Evolutionary conservation across 2,797 vertebrate genomes (phyloP).

Genomic region (Microchirus variegatus): DNA sequence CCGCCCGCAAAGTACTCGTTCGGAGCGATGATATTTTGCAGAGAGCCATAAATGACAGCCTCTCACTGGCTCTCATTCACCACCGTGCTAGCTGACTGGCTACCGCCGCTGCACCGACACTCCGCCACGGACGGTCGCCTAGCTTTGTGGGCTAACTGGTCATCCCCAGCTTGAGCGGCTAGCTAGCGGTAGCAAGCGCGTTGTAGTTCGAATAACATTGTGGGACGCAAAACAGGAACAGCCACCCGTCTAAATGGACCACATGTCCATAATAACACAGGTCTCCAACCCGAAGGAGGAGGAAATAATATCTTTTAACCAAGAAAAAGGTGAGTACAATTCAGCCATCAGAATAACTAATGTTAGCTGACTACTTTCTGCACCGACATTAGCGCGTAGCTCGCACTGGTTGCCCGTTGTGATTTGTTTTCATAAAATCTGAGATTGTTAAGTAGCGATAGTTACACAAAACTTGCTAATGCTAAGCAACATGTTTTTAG

Average conservation of each 20-base stretch:
- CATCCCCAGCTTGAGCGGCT: conserved; percentile 43
- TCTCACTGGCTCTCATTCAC: conserved; percentile 47
- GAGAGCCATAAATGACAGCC: conserved; percentile 71
- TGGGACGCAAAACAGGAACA: conserved; percentile 60
- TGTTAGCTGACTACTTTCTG: conserved; percentile 57
- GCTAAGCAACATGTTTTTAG: conserved; percentile 43
- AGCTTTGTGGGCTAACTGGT: conserved; percentile 65
- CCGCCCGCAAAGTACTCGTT: conserved; percentile 20
- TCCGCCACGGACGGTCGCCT: conserved; percentile 57
- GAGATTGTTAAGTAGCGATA: neutral
- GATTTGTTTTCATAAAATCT: neutral
- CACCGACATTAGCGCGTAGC: conserved; percentile 46
- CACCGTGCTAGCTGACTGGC: conserved; percentile 72
- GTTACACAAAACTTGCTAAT: neutral
- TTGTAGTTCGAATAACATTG: conserved; percentile 54
- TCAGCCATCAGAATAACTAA: conserved; percentile 2
- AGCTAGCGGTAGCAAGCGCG: conserved; percentile 59
- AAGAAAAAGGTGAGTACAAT: conserved; percentile 82
- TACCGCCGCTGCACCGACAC: conserved; percentile 60
- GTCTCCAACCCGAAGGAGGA: conserved; percentile 98
- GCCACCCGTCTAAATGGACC: conserved; percentile 90
- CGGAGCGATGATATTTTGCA: conserved; percentile 46
- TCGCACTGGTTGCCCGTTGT: conserved; percentile 31
- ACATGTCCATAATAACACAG: conserved; percentile 99
- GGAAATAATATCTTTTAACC: conserved; percentile 87